These are phyloP conservation scores for Oryzaephilus surinamensis DNA, from an alignment of 1,140 invertebrate species.

Conservation along the genomic window DNA sequence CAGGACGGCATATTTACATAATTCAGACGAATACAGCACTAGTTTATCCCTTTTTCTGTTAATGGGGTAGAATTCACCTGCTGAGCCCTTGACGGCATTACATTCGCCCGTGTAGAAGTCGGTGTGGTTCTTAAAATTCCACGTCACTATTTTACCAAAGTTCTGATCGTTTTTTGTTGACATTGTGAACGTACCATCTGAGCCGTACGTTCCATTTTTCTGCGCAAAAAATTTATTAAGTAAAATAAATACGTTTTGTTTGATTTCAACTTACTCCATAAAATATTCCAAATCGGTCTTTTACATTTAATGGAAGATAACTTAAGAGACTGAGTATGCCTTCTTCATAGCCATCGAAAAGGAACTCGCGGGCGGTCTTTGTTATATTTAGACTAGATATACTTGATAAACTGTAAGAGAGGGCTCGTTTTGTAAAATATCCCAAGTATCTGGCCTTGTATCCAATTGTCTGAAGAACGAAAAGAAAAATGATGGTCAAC, in stretches of 20 bases:
- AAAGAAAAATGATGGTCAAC: neutral
- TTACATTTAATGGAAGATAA: constrained; percentile 40
- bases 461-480: constrained; percentile 52
- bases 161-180: constrained; percentile 48
- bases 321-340: constrained; percentile 52
- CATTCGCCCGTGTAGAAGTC: constrained; percentile 38
- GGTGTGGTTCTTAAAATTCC: constrained; percentile 44
- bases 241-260: neutral
- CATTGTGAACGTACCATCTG: constrained; percentile 64
- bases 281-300: constrained; percentile 69
- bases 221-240: constrained; percentile 30
- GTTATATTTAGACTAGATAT: constrained; percentile 41
- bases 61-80: constrained; percentile 52
- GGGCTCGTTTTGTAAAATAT: constrained; percentile 37
- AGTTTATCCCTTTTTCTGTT: constrained; percentile 39
- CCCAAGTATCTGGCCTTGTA: constrained; percentile 47
- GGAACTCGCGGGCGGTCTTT: constrained; percentile 57
- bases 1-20: constrained; percentile 53
- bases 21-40: constrained; percentile 53
- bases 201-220: constrained; percentile 61
- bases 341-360: constrained; percentile 70
- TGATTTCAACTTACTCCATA: constrained; percentile 52
- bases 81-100: constrained; percentile 43
- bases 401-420: constrained; percentile 18
- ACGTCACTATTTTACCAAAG: constrained; percentile 42